Percentiles rank a stretch among this genome's conserved stretches.
These are phyloP conservation scores for Lanistes nyassanus DNA, from an alignment of 1,140 invertebrate species.

Conservation along the genomic window DNA sequence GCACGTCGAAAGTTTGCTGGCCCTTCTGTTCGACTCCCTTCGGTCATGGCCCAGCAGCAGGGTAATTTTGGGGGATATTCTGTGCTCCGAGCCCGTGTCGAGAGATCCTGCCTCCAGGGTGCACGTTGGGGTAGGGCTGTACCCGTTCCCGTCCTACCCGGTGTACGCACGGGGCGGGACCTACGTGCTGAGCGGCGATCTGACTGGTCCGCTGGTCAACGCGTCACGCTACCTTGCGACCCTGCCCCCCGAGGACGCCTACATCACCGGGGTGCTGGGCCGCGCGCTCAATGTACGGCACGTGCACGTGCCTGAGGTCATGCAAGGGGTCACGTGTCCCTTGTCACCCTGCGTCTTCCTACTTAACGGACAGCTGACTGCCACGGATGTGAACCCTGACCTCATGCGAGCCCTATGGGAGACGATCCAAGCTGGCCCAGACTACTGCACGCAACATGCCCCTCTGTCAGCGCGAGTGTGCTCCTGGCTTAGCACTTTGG, in stretches of 20 bases:
- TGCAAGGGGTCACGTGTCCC: neutral
- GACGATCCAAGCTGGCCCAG: neutral
- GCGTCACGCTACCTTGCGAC: slow-evolving; percentile 38
- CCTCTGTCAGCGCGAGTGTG: neutral
- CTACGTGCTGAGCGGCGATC: slow-evolving; percentile 57
- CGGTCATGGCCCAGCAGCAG: neutral
- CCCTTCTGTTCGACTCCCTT: slow-evolving; percentile 4
- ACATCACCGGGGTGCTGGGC: slow-evolving; percentile 55
- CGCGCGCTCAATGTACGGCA: slow-evolving; percentile 15
- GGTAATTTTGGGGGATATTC: slow-evolving; percentile 19
- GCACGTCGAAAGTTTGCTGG: slow-evolving; percentile 71
- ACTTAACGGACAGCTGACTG: neutral
- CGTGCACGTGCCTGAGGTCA: slow-evolving; percentile 25
- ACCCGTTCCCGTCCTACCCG: slow-evolving; percentile 47
- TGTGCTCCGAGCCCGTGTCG: neutral
- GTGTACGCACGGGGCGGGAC: slow-evolving; percentile 56
- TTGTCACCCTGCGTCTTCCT: slow-evolving; percentile 12
- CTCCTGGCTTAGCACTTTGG: slow-evolving; percentile 5
- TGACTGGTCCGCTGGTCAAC: slow-evolving; percentile 49
- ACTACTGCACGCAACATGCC: neutral
- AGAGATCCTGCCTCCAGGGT: slow-evolving; percentile 29
- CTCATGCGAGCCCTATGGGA: slow-evolving; percentile 22
- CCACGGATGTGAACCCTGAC: slow-evolving; percentile 5
- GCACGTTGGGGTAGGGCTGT: neutral
- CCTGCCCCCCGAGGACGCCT: slow-evolving; percentile 63